Conservation (phyloP, 92 coral and sea anemone species). For the Diadumene lineata region DNA sequence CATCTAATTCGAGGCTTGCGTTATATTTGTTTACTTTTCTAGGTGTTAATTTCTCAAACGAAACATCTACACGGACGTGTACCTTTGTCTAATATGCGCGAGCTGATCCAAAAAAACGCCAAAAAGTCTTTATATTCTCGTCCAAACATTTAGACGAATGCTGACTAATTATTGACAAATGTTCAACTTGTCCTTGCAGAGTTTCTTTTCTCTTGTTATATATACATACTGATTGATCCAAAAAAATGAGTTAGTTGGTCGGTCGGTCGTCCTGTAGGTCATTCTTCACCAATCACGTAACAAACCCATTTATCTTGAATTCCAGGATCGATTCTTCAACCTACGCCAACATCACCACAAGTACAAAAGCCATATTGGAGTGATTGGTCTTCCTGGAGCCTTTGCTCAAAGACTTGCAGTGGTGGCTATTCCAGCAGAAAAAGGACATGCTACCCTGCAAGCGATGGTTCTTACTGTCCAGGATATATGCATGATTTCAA, state of each 20-base stretch:
- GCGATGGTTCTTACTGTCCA: neutral
- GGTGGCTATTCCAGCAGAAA: slow-evolving; percentile 4
- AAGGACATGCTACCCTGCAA: neutral
- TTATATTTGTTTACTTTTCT: too few relatives aligned
- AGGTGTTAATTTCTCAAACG: too few relatives aligned
- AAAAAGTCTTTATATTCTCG: too few relatives aligned
- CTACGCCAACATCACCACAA: neutral
- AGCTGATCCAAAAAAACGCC: too few relatives aligned
- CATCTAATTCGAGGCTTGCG: too few relatives aligned
- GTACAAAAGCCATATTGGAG: neutral
- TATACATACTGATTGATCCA: neutral
- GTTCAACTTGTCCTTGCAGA: neutral
- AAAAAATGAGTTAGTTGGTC: neutral
- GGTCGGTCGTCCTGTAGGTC: neutral
- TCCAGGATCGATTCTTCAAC: neutral
- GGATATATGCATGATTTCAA: neutral
- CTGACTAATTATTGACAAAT: too few relatives aligned
- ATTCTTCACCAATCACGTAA: neutral
- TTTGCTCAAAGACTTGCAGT: slow-evolving; percentile 19
- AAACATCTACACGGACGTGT: too few relatives aligned
- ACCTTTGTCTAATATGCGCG: too few relatives aligned
- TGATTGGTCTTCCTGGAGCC: slow-evolving; percentile 13
- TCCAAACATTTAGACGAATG: too few relatives aligned
- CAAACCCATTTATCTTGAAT: neutral
- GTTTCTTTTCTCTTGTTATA: neutral